phyloP scores from a whole-genome alignment of 2,888 invertebrate species.

The Schizotus pectinicornis region DNA sequence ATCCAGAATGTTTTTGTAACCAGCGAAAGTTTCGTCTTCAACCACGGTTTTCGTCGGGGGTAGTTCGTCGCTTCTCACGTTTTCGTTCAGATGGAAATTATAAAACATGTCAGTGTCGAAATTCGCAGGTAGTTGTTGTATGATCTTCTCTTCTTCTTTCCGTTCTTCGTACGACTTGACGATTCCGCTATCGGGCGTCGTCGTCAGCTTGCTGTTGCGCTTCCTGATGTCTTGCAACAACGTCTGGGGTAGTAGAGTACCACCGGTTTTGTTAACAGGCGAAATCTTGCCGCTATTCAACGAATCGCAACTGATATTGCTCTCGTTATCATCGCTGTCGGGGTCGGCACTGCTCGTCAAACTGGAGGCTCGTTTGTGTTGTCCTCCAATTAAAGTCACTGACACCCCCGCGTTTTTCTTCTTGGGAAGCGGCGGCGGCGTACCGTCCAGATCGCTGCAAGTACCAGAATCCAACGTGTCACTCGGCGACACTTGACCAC shows the following conservation, averaged over 20 bases:
- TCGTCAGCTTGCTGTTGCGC: constrained; percentile 62
- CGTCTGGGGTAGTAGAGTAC: constrained; percentile 66
- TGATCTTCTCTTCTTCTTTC: constrained; percentile 57
- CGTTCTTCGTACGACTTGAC: constrained; percentile 74
- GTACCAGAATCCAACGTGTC: constrained; percentile 86
- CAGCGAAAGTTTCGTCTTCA: constrained; percentile 77
- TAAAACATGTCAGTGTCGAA: constrained; percentile 80
- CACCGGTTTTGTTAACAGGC: constrained; percentile 28
- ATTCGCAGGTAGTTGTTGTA: too few species aligned
- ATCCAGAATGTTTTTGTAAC: constrained; percentile 74
- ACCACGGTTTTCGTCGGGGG: constrained; percentile 50
- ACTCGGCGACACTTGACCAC: constrained; percentile 83
- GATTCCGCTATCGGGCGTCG: constrained; percentile 42
- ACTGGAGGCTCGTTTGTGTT: constrained; percentile 59
- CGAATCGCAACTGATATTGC: constrained; percentile 83
- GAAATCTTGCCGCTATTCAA: constrained; percentile 73
- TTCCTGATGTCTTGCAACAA: constrained; percentile 74
- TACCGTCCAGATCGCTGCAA: constrained; percentile 81
- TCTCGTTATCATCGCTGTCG: constrained; percentile 77
- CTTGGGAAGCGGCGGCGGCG: constrained; percentile 73
- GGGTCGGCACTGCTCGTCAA: constrained; percentile 70
- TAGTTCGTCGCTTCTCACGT: constrained; percentile 61
- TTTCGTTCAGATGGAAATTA: constrained; percentile 82
- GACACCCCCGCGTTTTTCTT: constrained; percentile 62
- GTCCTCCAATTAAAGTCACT: constrained; percentile 61